Base-by-base conservation (phyloP, 2,797 vertebrate genomes). In the Chromobotia macracanthus region DNA sequence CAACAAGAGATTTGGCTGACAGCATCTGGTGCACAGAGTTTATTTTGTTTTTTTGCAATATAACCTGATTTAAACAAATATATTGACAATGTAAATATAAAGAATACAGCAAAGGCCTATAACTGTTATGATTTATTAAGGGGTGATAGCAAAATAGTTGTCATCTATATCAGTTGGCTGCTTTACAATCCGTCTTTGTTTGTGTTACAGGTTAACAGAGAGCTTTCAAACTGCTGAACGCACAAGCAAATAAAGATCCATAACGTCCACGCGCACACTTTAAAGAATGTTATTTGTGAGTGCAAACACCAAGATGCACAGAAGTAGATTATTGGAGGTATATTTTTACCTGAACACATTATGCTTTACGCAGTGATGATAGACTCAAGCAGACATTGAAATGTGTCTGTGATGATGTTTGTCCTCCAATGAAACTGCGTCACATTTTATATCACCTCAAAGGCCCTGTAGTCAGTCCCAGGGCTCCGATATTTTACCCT, bases 311-410 rank as follows among this genome's bases (percentile, higher is more conserved):
- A 16, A 38, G 53, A 61, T 63, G 50, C 60, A 53, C 48, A 56
- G 69, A 56, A 72, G 35, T 55, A 79, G 77, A 48, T 71, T 56
- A 70, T 35, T 44, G 51, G 31, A 11, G 51, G 31, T 50, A 48
- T 75, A 71, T 74, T 50, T 70, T 76, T 46, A 79, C 66, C 66
- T 64, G 41, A 64, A 46, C 25, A 46, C 69, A 48, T 73, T 75
- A 73, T 72, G 35, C 72, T 83, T 84, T 77, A 84, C 80, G 55
- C 66, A 58, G 55, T 64, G 66, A 82, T 83, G 81, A 84, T 83
- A 60, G 68, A 38, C 51, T 51, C 23, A 67, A 77, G 15, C 69
- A 12, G 67, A 51, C 72, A 67, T 82, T 76, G 56, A 75, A 73
- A 78, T 66, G 69, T 73, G 58, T 61, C 73, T 60, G 19, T 79